Evolutionary conservation across 2,888 invertebrate species (phyloP).

Genomic region (Endomychus coccineus): DNA sequence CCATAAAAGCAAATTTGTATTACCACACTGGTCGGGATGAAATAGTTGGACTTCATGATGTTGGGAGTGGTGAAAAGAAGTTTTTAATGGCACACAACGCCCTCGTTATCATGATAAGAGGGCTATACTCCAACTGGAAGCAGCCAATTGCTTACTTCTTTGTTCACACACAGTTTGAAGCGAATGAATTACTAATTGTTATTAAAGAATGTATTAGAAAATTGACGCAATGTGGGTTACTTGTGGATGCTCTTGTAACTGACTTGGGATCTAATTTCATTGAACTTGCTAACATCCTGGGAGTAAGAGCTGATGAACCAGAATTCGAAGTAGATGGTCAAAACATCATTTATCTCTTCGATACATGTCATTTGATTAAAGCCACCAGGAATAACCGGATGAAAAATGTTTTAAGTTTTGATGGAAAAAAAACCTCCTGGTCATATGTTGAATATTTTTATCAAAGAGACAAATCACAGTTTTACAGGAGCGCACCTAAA

Average conservation of each 20-base stretch:
- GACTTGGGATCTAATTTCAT: constrained; percentile 16
- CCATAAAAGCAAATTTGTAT: not conserved
- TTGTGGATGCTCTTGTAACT: constrained; percentile 1
- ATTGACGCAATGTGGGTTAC: not conserved
- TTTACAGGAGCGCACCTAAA: constrained; percentile 16
- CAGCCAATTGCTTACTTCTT: constrained; percentile 3
- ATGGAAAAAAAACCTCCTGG: constrained; percentile 13
- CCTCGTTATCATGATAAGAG: constrained; percentile 2
- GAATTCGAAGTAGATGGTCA: constrained; percentile 1
- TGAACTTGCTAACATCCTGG: constrained; percentile 10
- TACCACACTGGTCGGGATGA: not conserved
- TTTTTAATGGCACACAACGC: not conserved
- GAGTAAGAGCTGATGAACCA: constrained; percentile 1
- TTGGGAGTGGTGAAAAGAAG: not conserved
- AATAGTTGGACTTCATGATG: constrained; percentile 1
- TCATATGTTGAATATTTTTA: constrained; percentile 17
- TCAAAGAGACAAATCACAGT: constrained; percentile 16
- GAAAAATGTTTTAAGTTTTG: constrained; percentile 14
- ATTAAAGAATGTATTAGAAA: not conserved
- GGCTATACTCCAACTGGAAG: constrained; percentile 1
- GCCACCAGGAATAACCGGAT: constrained; percentile 17
- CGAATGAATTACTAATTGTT: not conserved
- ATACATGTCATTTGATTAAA: constrained; percentile 4
- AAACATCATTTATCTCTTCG: constrained; percentile 4
- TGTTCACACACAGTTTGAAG: not conserved